Base-by-base conservation (phyloP, 2,888 invertebrate species). In the Atrina japonica region DNA sequence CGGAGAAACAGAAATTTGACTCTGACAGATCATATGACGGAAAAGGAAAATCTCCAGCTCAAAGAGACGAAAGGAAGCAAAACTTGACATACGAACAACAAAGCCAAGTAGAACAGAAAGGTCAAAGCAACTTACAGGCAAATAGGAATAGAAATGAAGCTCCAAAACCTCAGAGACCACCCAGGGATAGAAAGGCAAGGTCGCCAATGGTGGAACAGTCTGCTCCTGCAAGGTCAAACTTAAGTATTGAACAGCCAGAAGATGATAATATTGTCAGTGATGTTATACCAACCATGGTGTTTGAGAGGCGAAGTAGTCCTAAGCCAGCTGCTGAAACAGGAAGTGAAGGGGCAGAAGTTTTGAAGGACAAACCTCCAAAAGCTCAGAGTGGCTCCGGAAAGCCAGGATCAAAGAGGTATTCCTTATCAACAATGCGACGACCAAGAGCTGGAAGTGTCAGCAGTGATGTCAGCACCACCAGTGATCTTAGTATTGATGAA, bases 381-480 rank as follows among this genome's bases (percentile, higher is more conserved):
- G 49, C 66, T 45, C 71, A 76, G 6, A 71, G 70, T 35, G 77
- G 75, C 9, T 58, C 21, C n/a, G 60, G 56, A 45, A 76, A 70
- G 58, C 69, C 63, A 14, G 66, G 53, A 29, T 68, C 66, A 14
- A 78, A 73, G 53, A 78, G 75, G 41, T 72, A 71, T 50, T 72
- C 64, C 18, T 69, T 70, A 56, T 69, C 72, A 35, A 66, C 79
- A 5, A 73, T 78, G 71, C 75, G 82, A 47, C 76, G 76, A n/a
- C 80, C 79, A 49, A 75, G 86, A 27, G 79, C 83, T 29, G 86
- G 85, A 45, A 86, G 86, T 61, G 70, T 86, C 52, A 85, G 86
- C 68, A 86, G 86, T 75, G 82, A 82, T 21, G 78, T 80, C 64
- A 81, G 81, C 60, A 78, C 77, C 47, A 79, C 81, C n/a, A 83